These are phyloP conservation scores for Serrognathus titanus DNA, from an alignment of 2,888 invertebrate species.

Conservation along the genomic window DNA sequence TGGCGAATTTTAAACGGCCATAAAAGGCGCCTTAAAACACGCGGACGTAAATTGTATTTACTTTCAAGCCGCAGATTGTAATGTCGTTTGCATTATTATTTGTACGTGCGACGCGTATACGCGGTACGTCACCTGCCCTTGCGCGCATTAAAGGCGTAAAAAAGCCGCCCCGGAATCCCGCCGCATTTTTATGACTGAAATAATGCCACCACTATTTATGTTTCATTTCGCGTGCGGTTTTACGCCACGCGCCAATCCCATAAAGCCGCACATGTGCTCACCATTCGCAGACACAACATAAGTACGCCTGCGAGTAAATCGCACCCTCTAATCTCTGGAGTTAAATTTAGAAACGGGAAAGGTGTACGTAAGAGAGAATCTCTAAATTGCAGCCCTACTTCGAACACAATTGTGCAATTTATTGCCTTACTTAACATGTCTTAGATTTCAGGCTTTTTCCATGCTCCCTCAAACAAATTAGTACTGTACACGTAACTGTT, in stretches of 20 bases:
- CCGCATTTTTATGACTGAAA: constrained; percentile 27
- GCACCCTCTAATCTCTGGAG: background rate
- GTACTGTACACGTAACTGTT: too few species aligned
- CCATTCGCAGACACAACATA: constrained; percentile 31
- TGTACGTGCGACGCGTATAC: background rate
- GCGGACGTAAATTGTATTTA: too few species aligned
- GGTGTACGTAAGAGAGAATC: too few species aligned
- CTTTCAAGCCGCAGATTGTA: too few species aligned
- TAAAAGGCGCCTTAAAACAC: too few species aligned
- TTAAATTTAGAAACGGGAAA: background rate
- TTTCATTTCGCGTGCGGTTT: constrained; percentile 27
- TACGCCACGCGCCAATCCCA: constrained; percentile 30
- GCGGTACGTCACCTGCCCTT: constrained; percentile 31
- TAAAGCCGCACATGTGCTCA: constrained; percentile 28
- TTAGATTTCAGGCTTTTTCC: too few species aligned
- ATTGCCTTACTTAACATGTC: too few species aligned
- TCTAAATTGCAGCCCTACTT: too few species aligned
- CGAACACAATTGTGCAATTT: too few species aligned
- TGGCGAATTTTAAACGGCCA: too few species aligned
- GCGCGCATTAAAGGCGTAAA: constrained; percentile 31
- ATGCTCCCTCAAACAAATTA: too few species aligned
- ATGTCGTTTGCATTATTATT: too few species aligned
- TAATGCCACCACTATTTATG: constrained; percentile 21
- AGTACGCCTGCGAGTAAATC: constrained; percentile 9
- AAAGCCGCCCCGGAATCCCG: constrained; percentile 22